These are phyloP conservation scores for Hypena proboscidalis DNA, from an alignment of 2,888 invertebrate species.

Conservation along the genomic window DNA sequence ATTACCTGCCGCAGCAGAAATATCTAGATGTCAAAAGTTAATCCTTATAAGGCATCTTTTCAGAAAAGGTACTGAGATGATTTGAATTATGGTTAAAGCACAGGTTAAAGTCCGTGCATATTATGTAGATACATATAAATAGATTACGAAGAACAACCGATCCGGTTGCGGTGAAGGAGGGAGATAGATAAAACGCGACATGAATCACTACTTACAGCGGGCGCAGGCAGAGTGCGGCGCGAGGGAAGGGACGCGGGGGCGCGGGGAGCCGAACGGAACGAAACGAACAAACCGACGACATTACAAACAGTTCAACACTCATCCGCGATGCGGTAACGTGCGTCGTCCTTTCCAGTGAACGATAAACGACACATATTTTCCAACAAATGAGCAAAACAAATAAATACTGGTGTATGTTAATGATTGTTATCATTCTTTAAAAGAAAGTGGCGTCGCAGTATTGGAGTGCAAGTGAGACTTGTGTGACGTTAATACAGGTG, in stretches of 20 bases:
- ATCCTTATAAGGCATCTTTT: no score
- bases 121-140: constrained; percentile 80
- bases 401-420: constrained; percentile 49
- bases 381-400: constrained; percentile 58
- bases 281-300: constrained; percentile 75
- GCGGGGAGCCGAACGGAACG: constrained; percentile 67
- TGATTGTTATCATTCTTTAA: constrained; percentile 54
- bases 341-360: constrained; percentile 57
- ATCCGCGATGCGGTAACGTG: constrained; percentile 74
- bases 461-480: constrained; percentile 51
- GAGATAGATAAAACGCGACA: constrained; percentile 85
- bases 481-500: constrained; percentile 77
- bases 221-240: constrained; percentile 71
- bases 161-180: constrained; percentile 84
- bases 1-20: no score
- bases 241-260: constrained; percentile 59
- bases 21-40: no score
- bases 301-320: constrained; percentile 82
- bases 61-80: no score
- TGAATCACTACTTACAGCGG: constrained; percentile 83
- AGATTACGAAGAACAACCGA: constrained; percentile 84
- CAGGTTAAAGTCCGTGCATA: constrained; percentile 78
- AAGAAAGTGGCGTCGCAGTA: constrained; percentile 55
- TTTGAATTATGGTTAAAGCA: constrained; percentile 54
- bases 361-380: constrained; percentile 53